Conservation (phyloP, 2,888 invertebrate genomes). For the Dolomedes plantarius region DNA sequence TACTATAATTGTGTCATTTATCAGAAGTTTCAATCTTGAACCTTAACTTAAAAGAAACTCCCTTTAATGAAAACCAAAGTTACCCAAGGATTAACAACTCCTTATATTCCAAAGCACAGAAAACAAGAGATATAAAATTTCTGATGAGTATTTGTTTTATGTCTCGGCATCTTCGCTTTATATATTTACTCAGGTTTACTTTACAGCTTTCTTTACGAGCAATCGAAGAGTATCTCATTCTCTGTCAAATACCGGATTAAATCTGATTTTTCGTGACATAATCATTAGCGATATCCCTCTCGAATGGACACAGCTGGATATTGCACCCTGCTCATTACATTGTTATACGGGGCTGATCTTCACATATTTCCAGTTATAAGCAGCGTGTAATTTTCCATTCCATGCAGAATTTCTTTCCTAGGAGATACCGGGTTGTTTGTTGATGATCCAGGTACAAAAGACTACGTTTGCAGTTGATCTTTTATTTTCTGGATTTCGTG, state of each 20-base stretch:
- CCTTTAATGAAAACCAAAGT: too few species aligned
- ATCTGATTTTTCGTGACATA: conserved; percentile 7
- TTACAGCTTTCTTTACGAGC: neutral
- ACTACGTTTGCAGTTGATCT: neutral
- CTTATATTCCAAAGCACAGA: too few species aligned
- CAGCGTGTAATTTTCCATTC: conserved; percentile 39
- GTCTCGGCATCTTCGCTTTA: too few species aligned
- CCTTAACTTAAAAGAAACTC: too few species aligned
- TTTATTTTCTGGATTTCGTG: neutral
- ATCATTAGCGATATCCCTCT: conserved; percentile 3
- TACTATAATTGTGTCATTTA: too few species aligned
- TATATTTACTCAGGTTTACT: neutral
- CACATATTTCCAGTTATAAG: conserved; percentile 27
- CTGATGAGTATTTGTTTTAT: too few species aligned
- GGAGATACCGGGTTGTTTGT: neutral
- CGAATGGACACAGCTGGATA: neutral
- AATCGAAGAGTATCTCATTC: neutral
- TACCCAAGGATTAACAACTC: too few species aligned
- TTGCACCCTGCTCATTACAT: neutral
- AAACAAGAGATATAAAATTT: too few species aligned
- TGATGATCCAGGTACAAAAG: neutral
- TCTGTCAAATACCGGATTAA: conserved; percentile 3
- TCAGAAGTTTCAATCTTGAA: too few species aligned
- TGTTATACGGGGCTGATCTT: conserved; percentile 12
- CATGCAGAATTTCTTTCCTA: conserved; percentile 16